Base-by-base conservation (phyloP, 2,888 invertebrate genomes). In the Spodoptera picta region DNA sequence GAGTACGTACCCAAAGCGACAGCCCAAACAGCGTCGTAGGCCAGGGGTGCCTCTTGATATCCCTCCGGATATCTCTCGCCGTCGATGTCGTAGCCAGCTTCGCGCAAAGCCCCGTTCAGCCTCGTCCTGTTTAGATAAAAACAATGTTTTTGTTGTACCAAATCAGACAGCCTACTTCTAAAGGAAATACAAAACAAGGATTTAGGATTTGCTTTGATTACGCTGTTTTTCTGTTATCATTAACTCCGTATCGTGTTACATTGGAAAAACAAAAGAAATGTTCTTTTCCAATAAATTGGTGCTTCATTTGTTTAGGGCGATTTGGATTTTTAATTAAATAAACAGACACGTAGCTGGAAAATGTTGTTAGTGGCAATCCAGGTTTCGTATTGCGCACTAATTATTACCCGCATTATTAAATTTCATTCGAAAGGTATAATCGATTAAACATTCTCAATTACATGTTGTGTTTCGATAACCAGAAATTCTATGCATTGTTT, bases 1-100 rank as follows among this genome's bases (percentile, higher is more conserved):
- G 46, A 54, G 50, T 63, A 62, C 83, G 48, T 92, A 97, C 97
- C 99, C 85, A 99, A 94, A 45, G 99, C 99, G 42, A 99, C 97
- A 46, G 99, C 98, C 99, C 99, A 99, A 53, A 99, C 98, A 10
- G 99, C 99, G 92, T 99, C 99, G 89, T 99, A 99, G 50, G 99
- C 99, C 61, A 99, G 93, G 0, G 99, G 99, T 7, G 99, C 99
- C 93, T 99, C 99, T 86, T 98, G 98, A 92, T 99, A 99, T 11
- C 99, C 99, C 89, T 98, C 98, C 3, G 98, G 98, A 91, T 97
- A 98, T 70, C 97, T 95, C 85, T 97, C 97, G 69, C 98, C 97
- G 87, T 97, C 97, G 79, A 98, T 97, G 86, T 98, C 98, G 90
- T 97, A 98, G 42, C 97, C 97, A 63, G 97, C 97, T 62, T 96